Conservation (phyloP, 1,140 invertebrate genomes). For the Matsumurasca onukii region DNA sequence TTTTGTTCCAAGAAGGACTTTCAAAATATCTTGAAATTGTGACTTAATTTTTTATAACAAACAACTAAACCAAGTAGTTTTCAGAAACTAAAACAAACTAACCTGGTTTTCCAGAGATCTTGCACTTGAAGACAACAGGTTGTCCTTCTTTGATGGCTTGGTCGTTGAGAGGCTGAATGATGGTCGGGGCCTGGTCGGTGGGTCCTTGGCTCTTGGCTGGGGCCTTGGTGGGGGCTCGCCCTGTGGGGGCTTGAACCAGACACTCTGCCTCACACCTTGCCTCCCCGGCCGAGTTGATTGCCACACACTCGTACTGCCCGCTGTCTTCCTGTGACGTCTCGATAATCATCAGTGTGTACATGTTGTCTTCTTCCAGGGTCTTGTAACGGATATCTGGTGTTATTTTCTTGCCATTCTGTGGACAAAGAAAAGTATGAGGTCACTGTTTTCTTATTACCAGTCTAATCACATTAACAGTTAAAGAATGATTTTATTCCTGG, state of each 20-base stretch:
- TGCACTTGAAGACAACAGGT: conserved; percentile 82
- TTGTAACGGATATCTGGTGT: conserved; percentile 85
- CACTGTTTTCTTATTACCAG: too few species aligned
- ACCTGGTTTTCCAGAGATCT: conserved; percentile 74
- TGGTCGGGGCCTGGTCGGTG: conserved; percentile 70
- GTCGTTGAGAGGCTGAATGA: conserved; percentile 79
- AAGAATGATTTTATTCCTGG: too few species aligned
- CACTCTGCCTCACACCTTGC: conserved; percentile 87
- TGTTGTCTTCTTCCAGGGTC: conserved; percentile 84
- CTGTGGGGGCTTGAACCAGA: conserved; percentile 62
- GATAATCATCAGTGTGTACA: conserved; percentile 81
- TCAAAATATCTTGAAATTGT: too few species aligned
- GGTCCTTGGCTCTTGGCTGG: conserved; percentile 64
- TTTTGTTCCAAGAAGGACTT: too few species aligned
- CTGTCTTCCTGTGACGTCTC: conserved; percentile 83
- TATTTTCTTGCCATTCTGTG: conserved; percentile 83
- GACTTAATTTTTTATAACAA: too few species aligned
- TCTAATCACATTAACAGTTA: too few species aligned
- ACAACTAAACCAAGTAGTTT: too few species aligned
- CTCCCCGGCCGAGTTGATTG: conserved; percentile 85
- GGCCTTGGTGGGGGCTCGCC: conserved; percentile 55
- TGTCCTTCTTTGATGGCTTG: conserved; percentile 85
- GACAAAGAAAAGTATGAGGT: conserved; percentile 26
- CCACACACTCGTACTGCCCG: conserved; percentile 90
- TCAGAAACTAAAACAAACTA: conserved; percentile 39